Base-by-base conservation (phyloP, 2,797 vertebrate genomes). In the Rhynchonycteris naso region DNA sequence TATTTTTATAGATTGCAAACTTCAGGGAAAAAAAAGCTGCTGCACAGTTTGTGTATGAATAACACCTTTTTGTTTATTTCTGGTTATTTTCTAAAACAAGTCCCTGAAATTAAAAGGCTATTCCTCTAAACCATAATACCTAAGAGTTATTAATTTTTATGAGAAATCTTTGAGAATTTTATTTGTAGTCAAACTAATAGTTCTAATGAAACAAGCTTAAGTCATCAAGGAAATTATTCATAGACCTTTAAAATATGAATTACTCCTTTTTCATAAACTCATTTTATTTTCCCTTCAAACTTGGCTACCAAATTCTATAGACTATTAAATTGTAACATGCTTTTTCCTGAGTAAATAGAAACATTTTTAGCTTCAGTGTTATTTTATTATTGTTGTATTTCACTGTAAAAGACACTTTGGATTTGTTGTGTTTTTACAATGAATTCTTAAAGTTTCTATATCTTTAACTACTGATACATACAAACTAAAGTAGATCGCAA, bases 301-400 rank as follows among this genome's bases (percentile, higher is more conserved):
- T 61, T 68, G n/a, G 38, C 75, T 47, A 59, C 33, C 68, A 58
- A 75, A 81, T 19, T 43, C 50, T 56, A 80, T 4, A 8, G 30
- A 47, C 65, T 69, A 75, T 26, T 76, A 56, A 83, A 61, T 4
- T 68, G 33, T 33, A 63, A 24, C 28, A 65, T 33, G 14, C 13
- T 68, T 96, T 80, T 63, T 80, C n/a, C 14, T 78, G 21, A 93
- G 30, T 47, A 91, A 88, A 90, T 56, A 91, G 16, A 82, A 69
- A 72, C 26, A 86, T 59, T 66, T 90, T 80, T 54, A 59, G 18
- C 10, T 66, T 79, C 50, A 65, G 24, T 84, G 59, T 38, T n/a
- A 68, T 65, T 76, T 65, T 82, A 9, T 78, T 61, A 71, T 30
- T 88, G 12, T 43, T 76, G 16, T n/a, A 63, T 54, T 80, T 88